Base-by-base conservation (phyloP, 2,113 vertebrate genomes). In the Antennarius striatus region DNA sequence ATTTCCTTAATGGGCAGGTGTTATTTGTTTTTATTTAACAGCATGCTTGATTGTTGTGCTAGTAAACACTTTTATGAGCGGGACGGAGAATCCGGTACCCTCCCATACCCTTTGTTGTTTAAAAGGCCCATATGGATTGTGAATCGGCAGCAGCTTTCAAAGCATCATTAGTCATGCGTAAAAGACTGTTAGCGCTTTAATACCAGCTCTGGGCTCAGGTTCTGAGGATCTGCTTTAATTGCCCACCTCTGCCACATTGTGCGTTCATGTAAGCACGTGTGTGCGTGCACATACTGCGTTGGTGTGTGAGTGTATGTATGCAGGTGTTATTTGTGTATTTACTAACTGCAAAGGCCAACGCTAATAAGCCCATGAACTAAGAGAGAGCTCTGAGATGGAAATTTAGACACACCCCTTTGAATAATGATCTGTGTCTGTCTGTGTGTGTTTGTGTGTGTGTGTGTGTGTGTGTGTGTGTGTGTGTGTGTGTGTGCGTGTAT, bases 151-250 rank as follows among this genome's bases (percentile, higher is more conserved):
- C 79, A 71, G 85, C 80, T 83, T 89, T 90, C 87, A 90, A 89
- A 88, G 84, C 86, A 68, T 91, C 89, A 88, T 93, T 92, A 93
- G 89, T 90, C 85, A 91, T 88, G 90, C 90, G 89, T 90, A 91
- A 91, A 91, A 90, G 88, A 87, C 74, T 84, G 85, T 90, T 90
- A 90, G 70, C 42, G 71, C 84, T 89, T 89, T 88, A 90, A 91
- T 86, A 81, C 76, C 75, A 77, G 89, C 90, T 81, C 75, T 83
- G 79, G 82, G 90, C 86, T 85, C 70, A 54, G 58, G 55, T 81
- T 86, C 88, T 80, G 74, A 90, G 90, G 85, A 90, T 90, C 80
- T 79, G 63, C 63, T 56, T 79, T 93, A 92, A 93, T 92, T 91
- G 86, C 88, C 72, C 85, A 86, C 84, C 87, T 81, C 74, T 83